These are phyloP conservation scores for Dendropsophus ebraccatus DNA, from an alignment of 2,113 vertebrate species.

Conservation along the genomic window DNA sequence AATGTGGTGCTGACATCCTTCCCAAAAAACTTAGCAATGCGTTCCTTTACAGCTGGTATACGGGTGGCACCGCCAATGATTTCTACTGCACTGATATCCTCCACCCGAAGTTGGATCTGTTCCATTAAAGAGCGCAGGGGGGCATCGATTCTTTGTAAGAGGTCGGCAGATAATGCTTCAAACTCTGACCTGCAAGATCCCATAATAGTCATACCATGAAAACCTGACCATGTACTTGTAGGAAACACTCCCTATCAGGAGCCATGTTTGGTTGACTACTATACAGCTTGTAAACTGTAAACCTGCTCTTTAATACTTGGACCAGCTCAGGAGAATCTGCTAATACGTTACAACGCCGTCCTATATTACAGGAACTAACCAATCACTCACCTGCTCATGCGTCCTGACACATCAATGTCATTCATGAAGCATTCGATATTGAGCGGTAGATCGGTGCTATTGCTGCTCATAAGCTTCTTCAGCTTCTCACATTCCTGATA, in stretches of 20 bases:
- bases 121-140: conserved; percentile 74
- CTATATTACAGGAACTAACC: neutral
- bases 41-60: conserved; percentile 80
- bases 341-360: too few relatives aligned
- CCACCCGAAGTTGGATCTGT: conserved; percentile 72
- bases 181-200: conserved; percentile 72
- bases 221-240: neutral
- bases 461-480: conserved; percentile 83
- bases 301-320: neutral
- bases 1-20: conserved; percentile 80
- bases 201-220: neutral
- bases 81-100: conserved; percentile 78
- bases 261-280: too few relatives aligned
- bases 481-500: conserved; percentile 83
- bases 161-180: conserved; percentile 77
- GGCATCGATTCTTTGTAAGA: conserved; percentile 74
- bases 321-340: neutral
- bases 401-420: conserved; percentile 78
- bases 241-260: too few relatives aligned
- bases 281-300: too few relatives aligned
- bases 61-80: conserved; percentile 81
- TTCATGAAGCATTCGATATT: conserved; percentile 84
- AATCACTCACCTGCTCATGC: conserved; percentile 77
- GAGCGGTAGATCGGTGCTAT: conserved; percentile 77
- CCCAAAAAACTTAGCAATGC: conserved; percentile 79